Evolutionary conservation across 1,140 invertebrate genomes (phyloP).

Genomic region (Oryzaephilus surinamensis): DNA sequence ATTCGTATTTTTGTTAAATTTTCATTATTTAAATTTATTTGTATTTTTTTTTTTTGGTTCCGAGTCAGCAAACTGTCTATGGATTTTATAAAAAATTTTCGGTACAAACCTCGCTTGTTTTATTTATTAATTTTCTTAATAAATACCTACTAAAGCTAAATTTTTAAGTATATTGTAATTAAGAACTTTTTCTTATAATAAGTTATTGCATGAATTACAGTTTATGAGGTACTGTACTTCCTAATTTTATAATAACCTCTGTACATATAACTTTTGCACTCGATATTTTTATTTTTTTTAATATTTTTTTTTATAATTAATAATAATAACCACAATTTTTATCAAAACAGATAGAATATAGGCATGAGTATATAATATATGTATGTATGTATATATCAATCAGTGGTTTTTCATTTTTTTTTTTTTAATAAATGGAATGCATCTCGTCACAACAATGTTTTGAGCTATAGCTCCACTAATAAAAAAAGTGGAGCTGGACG

Average conservation of each 20-base stretch:
- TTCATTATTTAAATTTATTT: too few species aligned
- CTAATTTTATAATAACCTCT: slow-evolving; percentile 39
- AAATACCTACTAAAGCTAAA: slow-evolving; percentile 38
- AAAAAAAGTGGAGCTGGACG: slow-evolving; percentile 24
- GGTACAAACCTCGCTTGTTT: slow-evolving; percentile 35
- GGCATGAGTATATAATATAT: slow-evolving; percentile 35
- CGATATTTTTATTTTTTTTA: slow-evolving; percentile 32
- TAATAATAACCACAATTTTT: slow-evolving; percentile 38
- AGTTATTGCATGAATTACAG: slow-evolving; percentile 41
- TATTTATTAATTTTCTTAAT: too few species aligned
- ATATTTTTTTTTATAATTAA: too few species aligned
- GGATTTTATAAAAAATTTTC: too few species aligned
- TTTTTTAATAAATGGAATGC: slow-evolving; percentile 35
- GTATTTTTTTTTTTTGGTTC: neutral
- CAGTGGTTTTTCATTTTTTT: slow-evolving; percentile 28
- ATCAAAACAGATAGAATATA: slow-evolving; percentile 39
- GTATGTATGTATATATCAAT: slow-evolving; percentile 32
- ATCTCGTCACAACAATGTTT: slow-evolving; percentile 39
- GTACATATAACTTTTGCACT: slow-evolving; percentile 38
- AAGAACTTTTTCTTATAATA: slow-evolving; percentile 39
- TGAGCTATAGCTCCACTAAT: slow-evolving; percentile 35
- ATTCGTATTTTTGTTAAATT: slow-evolving; percentile 4
- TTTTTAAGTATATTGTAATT: slow-evolving; percentile 37
- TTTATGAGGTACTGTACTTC: slow-evolving; percentile 39
- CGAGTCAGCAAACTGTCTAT: too few species aligned